Base-by-base conservation (phyloP, 2,888 invertebrate genomes). In the Micoletzkya japonica region DNA sequence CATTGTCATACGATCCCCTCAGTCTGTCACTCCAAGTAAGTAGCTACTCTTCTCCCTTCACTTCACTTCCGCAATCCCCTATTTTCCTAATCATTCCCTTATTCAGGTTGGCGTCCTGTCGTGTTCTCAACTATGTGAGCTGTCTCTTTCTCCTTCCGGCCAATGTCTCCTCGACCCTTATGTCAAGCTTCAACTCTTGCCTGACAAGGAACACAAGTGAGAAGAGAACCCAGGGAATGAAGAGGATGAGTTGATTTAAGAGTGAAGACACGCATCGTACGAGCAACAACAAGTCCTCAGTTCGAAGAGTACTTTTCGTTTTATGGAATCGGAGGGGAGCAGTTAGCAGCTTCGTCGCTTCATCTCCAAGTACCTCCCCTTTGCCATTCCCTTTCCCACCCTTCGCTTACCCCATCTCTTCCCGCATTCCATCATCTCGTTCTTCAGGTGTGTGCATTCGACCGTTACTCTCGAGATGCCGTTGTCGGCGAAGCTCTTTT, bases 281-380 rank as follows among this genome's bases (percentile, higher is more conserved):
- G 96, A 77, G 95, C 96, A 87, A 96, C 97, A 58, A 90, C 93
- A 68, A 93, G 94, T 88, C 98, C 98, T 0, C 92, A 94, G 1
- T 98, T 96, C 87, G 96, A 98, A 85, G 98, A 98, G 87, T 96
- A 96, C 87, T 98, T 98, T 87, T 97, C 96, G 0, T 97, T 98
- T 90, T 98, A 95, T 86, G 96, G 96, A 70, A 77, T 85, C 59
- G 76, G 74, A 36, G 74, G 74, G 36, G 82, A 81, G 44, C 82
- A 81, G 57, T 73, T 85, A 57, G 75, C 77, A 39, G 91, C 91
- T 85, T 93, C 94, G 87, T 95, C 94, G 4, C 89, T 95, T 67
- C 95, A 95, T 88, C 95, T 95, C 87, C 82, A 79, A 72, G 86
- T 81, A 26, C 30, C 34, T 60, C 14, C 39, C n/a, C 54, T 3